These are phyloP conservation scores for Clostera curtula DNA, from an alignment of 2,888 invertebrate species.

Conservation along the genomic window DNA sequence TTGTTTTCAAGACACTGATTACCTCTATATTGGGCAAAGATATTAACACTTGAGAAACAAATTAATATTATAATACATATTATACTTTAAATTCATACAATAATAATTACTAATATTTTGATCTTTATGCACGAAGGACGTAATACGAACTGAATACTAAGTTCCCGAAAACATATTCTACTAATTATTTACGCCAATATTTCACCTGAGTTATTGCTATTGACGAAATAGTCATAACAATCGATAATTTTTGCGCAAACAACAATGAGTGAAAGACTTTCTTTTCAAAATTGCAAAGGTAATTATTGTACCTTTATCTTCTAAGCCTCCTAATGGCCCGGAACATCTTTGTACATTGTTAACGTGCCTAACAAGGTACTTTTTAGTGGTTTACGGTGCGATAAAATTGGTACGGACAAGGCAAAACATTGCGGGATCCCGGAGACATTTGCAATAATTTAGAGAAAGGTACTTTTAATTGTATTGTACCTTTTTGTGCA, in stretches of 20 bases:
- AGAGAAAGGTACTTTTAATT: constrained; percentile 21
- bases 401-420: constrained; percentile 63
- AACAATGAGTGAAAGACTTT: constrained; percentile 67
- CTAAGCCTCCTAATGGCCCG: constrained; percentile 52
- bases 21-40: too few relatives aligned
- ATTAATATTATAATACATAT: too few relatives aligned
- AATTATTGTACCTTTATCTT: constrained; percentile 60
- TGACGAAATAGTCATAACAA: constrained; percentile 27
- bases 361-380: constrained; percentile 50
- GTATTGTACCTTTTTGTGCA: constrained; percentile 14
- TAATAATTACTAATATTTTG: constrained; percentile 3
- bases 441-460: constrained; percentile 29
- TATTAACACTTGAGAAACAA: too few relatives aligned
- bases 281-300: constrained; percentile 46
- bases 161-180: constrained; percentile 24
- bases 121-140: constrained; percentile 13
- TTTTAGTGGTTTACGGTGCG: constrained; percentile 68
- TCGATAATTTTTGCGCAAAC: constrained; percentile 39
- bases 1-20: too few relatives aligned
- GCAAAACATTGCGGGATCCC: constrained; percentile 68
- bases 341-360: constrained; percentile 57
- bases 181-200: constrained; percentile 20
- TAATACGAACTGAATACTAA: constrained; percentile 20
- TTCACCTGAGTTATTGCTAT: constrained; percentile 21
- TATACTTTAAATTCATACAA: not conserved